Conservation (phyloP, 2,797 vertebrate genomes). For the Pantherophis alleghaniensis region DNA sequence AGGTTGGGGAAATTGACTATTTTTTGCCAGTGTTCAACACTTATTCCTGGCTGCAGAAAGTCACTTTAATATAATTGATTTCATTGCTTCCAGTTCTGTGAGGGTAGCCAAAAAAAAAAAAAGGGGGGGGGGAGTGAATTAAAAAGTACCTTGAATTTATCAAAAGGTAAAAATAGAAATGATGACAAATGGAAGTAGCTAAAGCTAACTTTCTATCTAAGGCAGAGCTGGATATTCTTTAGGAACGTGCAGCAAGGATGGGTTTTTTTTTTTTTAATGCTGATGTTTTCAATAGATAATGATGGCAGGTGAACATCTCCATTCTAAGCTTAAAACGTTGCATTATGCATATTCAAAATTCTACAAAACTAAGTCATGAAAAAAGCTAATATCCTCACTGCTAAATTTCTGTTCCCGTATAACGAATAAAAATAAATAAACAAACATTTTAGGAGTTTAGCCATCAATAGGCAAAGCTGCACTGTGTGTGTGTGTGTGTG, state of each 20-base stretch:
- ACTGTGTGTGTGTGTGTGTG: too few relatives aligned
- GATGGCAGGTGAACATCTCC: neutral
- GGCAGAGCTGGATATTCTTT: constrained; percentile 1
- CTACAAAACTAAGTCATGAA: neutral
- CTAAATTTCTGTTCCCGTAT: neutral
- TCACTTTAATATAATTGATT: constrained; percentile 44
- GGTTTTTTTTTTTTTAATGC: neutral
- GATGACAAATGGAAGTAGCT: neutral
- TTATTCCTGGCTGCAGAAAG: constrained; percentile 56
- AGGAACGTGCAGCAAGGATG: accelerated
- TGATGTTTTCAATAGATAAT: neutral
- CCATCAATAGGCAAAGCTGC: neutral
- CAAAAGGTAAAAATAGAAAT: constrained; percentile 51
- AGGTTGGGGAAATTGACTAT: constrained; percentile 26
- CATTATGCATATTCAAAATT: neutral
- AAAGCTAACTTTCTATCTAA: accelerated
- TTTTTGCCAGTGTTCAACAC: neutral
- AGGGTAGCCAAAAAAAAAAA: constrained; percentile 41
- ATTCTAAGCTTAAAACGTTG: neutral
- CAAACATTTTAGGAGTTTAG: neutral
- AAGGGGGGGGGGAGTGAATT: too few relatives aligned
- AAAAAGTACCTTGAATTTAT: neutral
- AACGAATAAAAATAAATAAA: neutral
- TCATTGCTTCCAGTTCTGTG: constrained; percentile 52
- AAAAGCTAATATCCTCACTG: neutral